A percentile compares a stretch with the other conserved stretches of the same genome.
Conservation (phyloP, 2,113 vertebrate species). For the Mobula birostris region DNA sequence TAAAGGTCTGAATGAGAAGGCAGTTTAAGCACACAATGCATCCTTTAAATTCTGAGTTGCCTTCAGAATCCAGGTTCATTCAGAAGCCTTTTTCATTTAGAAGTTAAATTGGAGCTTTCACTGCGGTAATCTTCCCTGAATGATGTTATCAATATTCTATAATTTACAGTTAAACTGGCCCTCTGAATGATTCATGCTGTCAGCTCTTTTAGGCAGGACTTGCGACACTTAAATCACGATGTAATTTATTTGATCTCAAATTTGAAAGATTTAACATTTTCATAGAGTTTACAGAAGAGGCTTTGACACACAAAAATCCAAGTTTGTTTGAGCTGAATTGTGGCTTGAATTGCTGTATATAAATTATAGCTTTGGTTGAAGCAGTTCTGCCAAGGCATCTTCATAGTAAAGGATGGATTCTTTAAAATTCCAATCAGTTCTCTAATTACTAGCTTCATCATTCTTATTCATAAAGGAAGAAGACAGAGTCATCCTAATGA, state of each 20-base stretch:
- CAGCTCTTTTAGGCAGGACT: background rate
- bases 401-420: background rate
- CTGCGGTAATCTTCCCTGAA: background rate
- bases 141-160: background rate
- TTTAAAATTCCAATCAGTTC: slow-evolving; percentile 25
- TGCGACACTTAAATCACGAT: slow-evolving; percentile 5
- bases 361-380: background rate
- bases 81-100: background rate
- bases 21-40: background rate
- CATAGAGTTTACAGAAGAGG: background rate
- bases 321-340: slow-evolving; percentile 15
- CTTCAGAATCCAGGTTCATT: background rate
- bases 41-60: background rate
- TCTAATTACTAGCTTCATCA: slow-evolving; percentile 4
- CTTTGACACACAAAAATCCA: background rate
- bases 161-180: background rate
- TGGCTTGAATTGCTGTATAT: background rate
- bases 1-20: background rate
- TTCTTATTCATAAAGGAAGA: background rate
- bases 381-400: background rate
- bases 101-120: background rate
- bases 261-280: slow-evolving; percentile 30
- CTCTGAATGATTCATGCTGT: background rate
- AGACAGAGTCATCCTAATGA: background rate
- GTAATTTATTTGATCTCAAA: slow-evolving; percentile 29